Base-by-base conservation (phyloP, 2,888 invertebrate species). In the Iselma pallidipennis region DNA sequence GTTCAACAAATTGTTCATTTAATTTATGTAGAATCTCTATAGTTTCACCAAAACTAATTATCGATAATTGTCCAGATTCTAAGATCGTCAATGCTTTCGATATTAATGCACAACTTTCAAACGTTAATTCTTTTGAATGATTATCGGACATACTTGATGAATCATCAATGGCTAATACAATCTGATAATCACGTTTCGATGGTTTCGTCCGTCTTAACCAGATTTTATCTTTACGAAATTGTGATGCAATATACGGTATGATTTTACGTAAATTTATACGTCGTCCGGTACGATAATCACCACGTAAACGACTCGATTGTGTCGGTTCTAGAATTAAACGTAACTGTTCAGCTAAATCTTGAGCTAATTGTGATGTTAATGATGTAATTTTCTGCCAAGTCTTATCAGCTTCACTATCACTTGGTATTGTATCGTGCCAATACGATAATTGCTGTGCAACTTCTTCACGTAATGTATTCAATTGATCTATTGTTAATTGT, bases 171-270 rank as follows among this genome's bases (percentile, higher is more conserved):
- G 99, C 98, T 49, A 99, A 85, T 19, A 96, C 89, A 52, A 98
- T 95, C 81, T 97, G 97, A 82, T 99, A 99, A 72, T 98, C 93
- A 51, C 99, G 86, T 77, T 96, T 95, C 0, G 95, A 95, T 0
- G 97, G 96, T 80, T 96, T 96, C 0, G 96, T 98, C 57, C 99
- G 85, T 12, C 98, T 85, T 74, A 99, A 79, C 99, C 99, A 99
- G 76, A 99, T 99, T 81, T 98, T 97, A 80, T 99, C 98, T 80
- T 99, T 99, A 49, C 98, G 88, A 83, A 98, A 99, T 81, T 98
- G 94, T 64, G 98, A 98, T 16, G 99, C 99, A 70, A 99, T 96
- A 83, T 99, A 99, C 0, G 98, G 95, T 76, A 99, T 97, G 57
- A 99, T 93, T 78, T 94, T 95, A 49, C 98, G 88, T 98, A 99